phyloP scores from a whole-genome alignment of 2,888 invertebrate genomes.

The Drosophila suboccidentalis region DNA sequence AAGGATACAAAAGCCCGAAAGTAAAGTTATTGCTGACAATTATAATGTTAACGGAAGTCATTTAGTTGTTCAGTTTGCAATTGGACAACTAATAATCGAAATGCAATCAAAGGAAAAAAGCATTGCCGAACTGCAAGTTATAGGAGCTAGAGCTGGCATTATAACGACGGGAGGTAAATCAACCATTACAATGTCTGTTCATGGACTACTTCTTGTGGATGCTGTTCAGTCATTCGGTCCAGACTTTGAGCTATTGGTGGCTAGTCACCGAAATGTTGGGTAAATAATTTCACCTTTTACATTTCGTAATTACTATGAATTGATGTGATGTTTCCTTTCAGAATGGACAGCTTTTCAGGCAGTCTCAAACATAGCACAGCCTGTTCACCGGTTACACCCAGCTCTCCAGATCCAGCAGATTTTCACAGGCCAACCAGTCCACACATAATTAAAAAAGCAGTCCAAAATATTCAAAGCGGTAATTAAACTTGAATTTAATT shows the following conservation, averaged over 20 bases:
- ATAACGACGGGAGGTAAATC: slow-evolving; percentile 91
- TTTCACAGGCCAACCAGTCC: slow-evolving; percentile 87
- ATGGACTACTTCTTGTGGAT: slow-evolving; percentile 96
- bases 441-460: slow-evolving; percentile 87
- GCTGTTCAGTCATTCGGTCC: slow-evolving; percentile 97
- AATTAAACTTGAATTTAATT: slow-evolving; percentile 9
- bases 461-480: slow-evolving; percentile 86
- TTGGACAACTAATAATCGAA: slow-evolving; percentile 95
- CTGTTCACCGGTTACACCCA: slow-evolving; percentile 94
- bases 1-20: slow-evolving; percentile 31
- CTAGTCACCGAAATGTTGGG: slow-evolving; percentile 98
- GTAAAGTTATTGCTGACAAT: slow-evolving; percentile 39
- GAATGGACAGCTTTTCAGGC: slow-evolving; percentile 97
- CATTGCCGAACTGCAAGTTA: slow-evolving; percentile 96
- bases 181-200: slow-evolving; percentile 94
- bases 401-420: slow-evolving; percentile 88
- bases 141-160: slow-evolving; percentile 92
- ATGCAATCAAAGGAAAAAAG: slow-evolving; percentile 94
- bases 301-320: background rate
- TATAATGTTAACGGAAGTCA: slow-evolving; percentile 86
- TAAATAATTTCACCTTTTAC: slow-evolving; percentile 78
- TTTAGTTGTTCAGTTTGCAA: slow-evolving; percentile 93
- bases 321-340: slow-evolving; percentile 76
- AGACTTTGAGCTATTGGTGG: slow-evolving; percentile 97
- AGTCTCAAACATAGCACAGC: slow-evolving; percentile 97